Base-by-base conservation (phyloP, 1,140 invertebrate genomes). In the Ruditapes philippinarum region DNA sequence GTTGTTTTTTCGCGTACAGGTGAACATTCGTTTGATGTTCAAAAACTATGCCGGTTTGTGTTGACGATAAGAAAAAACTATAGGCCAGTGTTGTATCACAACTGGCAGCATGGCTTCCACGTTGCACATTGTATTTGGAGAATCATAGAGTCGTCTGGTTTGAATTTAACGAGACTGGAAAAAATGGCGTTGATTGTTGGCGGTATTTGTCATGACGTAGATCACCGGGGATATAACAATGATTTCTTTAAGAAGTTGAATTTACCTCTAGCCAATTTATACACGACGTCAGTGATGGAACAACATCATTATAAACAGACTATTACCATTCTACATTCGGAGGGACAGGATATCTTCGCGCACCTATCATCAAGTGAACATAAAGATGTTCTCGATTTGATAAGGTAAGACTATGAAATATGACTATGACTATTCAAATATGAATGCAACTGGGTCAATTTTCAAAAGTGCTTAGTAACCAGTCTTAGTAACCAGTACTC, bases 221-320 rank as follows among this genome's bases (percentile, higher is more conserved):
- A 94, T 82, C 94, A 94, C 70, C 60, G 93, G 0, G 93, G 93
- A 49, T 93, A 90, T 65, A 94, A 93, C 81, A 94, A 94, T 57
- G 92, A 91, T 33, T 94, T 92, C 82, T 92, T 94, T 68, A 79
- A 85, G 28, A 94, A 94, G 70, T 73, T 92, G 38, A 83, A 94
- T 49, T 89, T 91, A 36, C 93, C 94, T 12, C 79, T 95, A 17
- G 91, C 93, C 14, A 87, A 88, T 51, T 68, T 95, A n/a, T 95
- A 95, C 62, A 91, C 91, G 25, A 93, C 92, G 7, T 94, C 94
- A 9, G 91, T 93, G 3, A 94, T 95, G 92, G 94, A 95, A 83
- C 91, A 94, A 31, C 94, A 94, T 81, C 94, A 95, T 78, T 95
- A 94, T 60, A 91, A 94, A 60, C 93, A 94, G 70, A 94, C 92